These are phyloP conservation scores for Euura lappo DNA, from an alignment of 1,140 invertebrate species.

Conservation along the genomic window DNA sequence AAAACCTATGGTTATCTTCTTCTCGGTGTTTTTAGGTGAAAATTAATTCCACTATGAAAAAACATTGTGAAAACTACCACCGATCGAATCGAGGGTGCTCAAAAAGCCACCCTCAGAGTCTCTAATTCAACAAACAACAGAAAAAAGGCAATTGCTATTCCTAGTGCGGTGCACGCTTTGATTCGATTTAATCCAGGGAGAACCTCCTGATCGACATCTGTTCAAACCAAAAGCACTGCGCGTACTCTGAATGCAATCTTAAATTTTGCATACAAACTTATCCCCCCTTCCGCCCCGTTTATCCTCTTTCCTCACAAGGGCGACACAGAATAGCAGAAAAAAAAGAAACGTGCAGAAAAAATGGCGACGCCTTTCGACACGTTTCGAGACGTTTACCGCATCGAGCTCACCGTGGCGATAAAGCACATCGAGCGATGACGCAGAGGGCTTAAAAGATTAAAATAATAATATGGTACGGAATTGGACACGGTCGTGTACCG, in stretches of 20 bases:
- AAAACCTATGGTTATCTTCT: too few relatives aligned
- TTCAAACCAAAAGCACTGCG: neutral
- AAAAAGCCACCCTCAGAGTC: neutral
- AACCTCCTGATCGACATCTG: neutral
- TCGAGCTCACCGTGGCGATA: constrained; percentile 16
- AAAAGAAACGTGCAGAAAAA: neutral
- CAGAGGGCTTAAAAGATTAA: constrained; percentile 42
- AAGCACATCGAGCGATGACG: constrained; percentile 14
- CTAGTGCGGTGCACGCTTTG: neutral
- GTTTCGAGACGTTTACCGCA: neutral
- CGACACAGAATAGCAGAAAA: too few relatives aligned
- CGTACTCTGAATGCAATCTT: neutral
- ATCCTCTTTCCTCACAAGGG: too few relatives aligned
- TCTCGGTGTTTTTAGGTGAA: too few relatives aligned
- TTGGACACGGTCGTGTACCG: constrained; percentile 45
- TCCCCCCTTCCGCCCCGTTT: neutral
- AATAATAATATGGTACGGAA: constrained; percentile 55
- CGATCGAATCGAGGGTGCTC: too few relatives aligned
- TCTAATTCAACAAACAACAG: neutral
- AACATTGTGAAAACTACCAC: too few relatives aligned
- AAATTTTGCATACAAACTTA: neutral
- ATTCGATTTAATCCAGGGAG: neutral
- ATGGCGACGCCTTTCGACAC: neutral
- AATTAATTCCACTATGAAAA: too few relatives aligned
- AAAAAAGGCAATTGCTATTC: neutral